Base-by-base conservation (phyloP, 2,797 vertebrate species). In the Triplophysa bombifrons region DNA sequence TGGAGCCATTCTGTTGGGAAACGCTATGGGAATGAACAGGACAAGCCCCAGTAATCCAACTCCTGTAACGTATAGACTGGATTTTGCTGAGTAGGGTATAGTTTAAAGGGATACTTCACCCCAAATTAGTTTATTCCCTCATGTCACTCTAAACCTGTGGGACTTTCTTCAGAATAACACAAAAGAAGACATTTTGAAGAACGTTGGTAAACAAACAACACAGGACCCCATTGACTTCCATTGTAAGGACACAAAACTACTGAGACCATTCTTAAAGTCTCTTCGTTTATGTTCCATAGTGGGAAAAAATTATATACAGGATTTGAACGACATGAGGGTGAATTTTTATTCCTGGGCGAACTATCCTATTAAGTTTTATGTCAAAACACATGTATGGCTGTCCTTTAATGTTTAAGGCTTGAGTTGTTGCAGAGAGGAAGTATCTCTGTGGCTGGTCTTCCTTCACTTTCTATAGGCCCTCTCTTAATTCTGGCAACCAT, bases 1-100 rank as follows among this genome's bases (percentile, higher is more conserved):
- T 90, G 88, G 82, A 84, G 79, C 46, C 53, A 53, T 64, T 79
- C 80, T 76, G 74, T 58, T 88, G 80, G 83, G 83, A 84, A 77
- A 51, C 46, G 72, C 67, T 66, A 68, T 61, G 75, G 69, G 77
- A 38, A 78, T 76, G 78, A 78, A 74, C 80, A 86, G 84, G 87
- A 90, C 88, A 90, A 91, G 86, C 85, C 87, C 88, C 86, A 82
- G 89, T 92, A 92, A 93, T 72, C 50, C 80, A 85, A 90, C 84
- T 88, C 83, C 79, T 87, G 87, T 89, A 89, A 91, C 63, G 7
- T 88, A 91, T 89, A 90, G 87, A 91, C 89, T 88, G 85, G 85
- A 66, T 80, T 81, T 72, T 82, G 83, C 68, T 76, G 74, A 82
- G 50, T 12, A 63, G 60, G 27, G 27, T 58, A 58, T 65, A 17